Conservation (phyloP, 2,113 vertebrate genomes). For the Saccopteryx leptura region DNA sequence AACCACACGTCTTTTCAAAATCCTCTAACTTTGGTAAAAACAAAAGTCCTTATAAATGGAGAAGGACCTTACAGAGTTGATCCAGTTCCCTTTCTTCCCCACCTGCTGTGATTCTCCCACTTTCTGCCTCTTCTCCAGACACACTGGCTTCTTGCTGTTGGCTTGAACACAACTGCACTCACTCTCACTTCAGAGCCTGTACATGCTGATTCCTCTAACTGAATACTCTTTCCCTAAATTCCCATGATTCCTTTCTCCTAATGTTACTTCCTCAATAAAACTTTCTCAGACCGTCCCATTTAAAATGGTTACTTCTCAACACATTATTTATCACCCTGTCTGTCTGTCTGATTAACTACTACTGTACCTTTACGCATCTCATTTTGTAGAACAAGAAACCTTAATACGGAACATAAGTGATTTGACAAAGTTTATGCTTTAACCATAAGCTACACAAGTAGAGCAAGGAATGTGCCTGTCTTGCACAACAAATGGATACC, state of each 20-base stretch:
- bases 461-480: background rate
- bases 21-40: background rate
- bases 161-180: background rate
- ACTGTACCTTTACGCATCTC: background rate
- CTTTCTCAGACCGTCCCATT: background rate
- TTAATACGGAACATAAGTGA: background rate
- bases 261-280: background rate
- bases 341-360: background rate
- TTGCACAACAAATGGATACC: background rate
- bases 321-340: background rate
- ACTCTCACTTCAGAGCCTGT: background rate
- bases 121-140: background rate
- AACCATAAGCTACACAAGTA: background rate
- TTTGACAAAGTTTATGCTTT: background rate
- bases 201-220: background rate
- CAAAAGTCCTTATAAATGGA: background rate
- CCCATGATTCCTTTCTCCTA: background rate
- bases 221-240: background rate
- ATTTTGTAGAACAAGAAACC: background rate
- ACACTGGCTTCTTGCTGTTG: rapidly evolving
- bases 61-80: background rate
- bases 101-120: background rate
- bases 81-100: background rate
- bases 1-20: constrained; percentile 20
- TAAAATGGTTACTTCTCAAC: background rate